A percentile compares a stretch with the other conserved stretches of the same genome.
phyloP scores from a whole-genome alignment of 2,797 vertebrate genomes.

The Lacerta agilis region DNA sequence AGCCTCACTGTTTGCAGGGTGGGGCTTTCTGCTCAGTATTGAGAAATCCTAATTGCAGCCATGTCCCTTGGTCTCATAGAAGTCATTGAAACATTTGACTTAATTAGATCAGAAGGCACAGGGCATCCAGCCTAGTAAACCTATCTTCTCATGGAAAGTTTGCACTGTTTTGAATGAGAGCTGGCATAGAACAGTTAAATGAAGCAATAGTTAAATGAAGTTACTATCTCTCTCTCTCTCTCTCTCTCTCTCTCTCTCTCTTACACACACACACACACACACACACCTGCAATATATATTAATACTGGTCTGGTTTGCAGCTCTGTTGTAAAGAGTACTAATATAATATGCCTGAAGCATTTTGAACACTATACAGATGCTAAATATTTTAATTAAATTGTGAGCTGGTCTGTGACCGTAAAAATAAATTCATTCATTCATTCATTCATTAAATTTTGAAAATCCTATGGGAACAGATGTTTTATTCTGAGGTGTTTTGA shows the following conservation, averaged over 20 bases:
- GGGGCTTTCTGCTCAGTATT: no score
- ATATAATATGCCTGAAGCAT: neutral
- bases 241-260: no score
- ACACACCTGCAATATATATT: neutral
- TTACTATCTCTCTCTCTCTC: neutral
- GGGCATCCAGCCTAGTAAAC: neutral
- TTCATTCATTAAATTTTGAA: neutral
- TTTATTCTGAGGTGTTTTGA: neutral
- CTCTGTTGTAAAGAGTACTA: neutral
- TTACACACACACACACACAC: neutral
- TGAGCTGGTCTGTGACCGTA: no score
- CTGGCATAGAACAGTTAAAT: neutral
- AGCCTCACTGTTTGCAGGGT: accelerated
- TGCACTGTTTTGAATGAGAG: neutral
- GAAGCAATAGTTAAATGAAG: neutral
- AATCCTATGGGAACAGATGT: neutral
- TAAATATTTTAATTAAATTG: neutral
- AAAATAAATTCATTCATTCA: no score
- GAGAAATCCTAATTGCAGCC: neutral
- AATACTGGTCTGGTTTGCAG: neutral
- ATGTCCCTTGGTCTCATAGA: neutral
- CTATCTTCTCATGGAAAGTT: neutral
- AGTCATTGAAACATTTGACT: neutral
- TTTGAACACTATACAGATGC: neutral
- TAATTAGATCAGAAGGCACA: neutral